These are phyloP conservation scores for Hydropsyche betteni DNA, from an alignment of 2,888 invertebrate species.

Conservation along the genomic window DNA sequence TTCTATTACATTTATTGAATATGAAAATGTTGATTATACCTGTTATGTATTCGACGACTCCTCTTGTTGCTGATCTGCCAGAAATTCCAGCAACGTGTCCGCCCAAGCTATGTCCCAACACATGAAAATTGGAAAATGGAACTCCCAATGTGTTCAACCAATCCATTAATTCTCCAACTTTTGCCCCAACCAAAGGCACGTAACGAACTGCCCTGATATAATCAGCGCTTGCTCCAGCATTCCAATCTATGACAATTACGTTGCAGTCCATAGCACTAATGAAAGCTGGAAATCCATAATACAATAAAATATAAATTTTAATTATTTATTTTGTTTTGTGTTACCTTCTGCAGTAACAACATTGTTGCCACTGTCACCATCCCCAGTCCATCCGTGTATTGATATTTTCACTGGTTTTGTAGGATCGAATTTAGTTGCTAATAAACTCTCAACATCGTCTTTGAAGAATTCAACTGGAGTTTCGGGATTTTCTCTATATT, in stretches of 20 bases:
- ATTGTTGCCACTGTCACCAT: conserved; percentile 52
- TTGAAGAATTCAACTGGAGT: background rate
- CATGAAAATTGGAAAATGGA: conserved; percentile 36
- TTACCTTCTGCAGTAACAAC: background rate
- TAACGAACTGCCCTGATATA: conserved; percentile 40
- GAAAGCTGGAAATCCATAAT: background rate
- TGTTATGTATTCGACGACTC: conserved; percentile 43
- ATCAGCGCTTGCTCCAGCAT: conserved; percentile 38
- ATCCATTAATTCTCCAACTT: conserved; percentile 39
- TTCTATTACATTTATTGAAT: background rate
- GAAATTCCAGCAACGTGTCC: conserved; percentile 44
- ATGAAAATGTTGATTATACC: conserved; percentile 29
- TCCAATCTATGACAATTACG: conserved; percentile 45
- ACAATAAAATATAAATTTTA: background rate
- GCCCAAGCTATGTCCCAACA: conserved; percentile 48
- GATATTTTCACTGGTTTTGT: conserved; percentile 1
- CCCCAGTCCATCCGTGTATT: conserved; percentile 59
- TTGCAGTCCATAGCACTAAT: conserved; percentile 36
- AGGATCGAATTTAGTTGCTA: background rate
- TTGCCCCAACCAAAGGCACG: conserved; percentile 36
- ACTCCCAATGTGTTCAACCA: conserved; percentile 42
- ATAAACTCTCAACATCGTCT: background rate
- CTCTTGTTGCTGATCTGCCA: conserved; percentile 30
- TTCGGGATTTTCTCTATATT: background rate
- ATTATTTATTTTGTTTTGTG: background rate